Conservation (phyloP, 2,113 vertebrate genomes). For the Macquaria ambigua region DNA sequence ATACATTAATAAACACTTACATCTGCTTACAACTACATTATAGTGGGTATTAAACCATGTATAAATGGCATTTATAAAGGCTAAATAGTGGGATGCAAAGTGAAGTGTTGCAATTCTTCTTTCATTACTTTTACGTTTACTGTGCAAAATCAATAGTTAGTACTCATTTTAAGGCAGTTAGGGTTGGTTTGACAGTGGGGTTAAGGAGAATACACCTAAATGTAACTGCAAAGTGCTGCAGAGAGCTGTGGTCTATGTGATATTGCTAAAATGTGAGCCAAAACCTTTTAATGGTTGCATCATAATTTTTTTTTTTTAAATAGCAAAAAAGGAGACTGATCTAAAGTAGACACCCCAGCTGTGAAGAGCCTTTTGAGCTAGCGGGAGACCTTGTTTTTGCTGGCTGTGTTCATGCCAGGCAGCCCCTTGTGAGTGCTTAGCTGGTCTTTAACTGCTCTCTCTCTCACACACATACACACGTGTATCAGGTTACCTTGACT, state of each 20-base stretch:
- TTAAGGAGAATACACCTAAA: slow-evolving; percentile 6
- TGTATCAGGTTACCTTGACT: slow-evolving; percentile 48
- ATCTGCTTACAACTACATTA: neutral
- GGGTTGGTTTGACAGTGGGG: slow-evolving; percentile 15
- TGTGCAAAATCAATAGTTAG: neutral
- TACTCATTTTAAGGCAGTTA: neutral
- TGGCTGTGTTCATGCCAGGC: neutral
- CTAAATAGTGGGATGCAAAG: neutral
- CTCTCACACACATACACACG: neutral
- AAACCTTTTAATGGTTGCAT: slow-evolving; percentile 48
- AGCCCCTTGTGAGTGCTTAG: slow-evolving; percentile 35
- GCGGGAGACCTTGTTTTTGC: slow-evolving; percentile 25
- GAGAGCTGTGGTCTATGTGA: slow-evolving; percentile 4
- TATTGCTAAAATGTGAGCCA: slow-evolving; percentile 30
- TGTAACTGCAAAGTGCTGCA: slow-evolving; percentile 12
- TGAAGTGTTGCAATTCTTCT: neutral
- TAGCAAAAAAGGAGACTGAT: slow-evolving; percentile 4
- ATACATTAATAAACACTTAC: neutral
- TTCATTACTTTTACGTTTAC: neutral
- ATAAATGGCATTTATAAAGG: neutral
- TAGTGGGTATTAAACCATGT: neutral
- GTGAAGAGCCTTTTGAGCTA: slow-evolving; percentile 32
- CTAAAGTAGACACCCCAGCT: slow-evolving; percentile 26
- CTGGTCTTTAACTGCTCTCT: slow-evolving; percentile 36
- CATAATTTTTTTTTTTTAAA: too few relatives aligned